These are phyloP conservation scores for Rhagium mordax DNA, from an alignment of 2,888 invertebrate genomes.

Conservation along the genomic window DNA sequence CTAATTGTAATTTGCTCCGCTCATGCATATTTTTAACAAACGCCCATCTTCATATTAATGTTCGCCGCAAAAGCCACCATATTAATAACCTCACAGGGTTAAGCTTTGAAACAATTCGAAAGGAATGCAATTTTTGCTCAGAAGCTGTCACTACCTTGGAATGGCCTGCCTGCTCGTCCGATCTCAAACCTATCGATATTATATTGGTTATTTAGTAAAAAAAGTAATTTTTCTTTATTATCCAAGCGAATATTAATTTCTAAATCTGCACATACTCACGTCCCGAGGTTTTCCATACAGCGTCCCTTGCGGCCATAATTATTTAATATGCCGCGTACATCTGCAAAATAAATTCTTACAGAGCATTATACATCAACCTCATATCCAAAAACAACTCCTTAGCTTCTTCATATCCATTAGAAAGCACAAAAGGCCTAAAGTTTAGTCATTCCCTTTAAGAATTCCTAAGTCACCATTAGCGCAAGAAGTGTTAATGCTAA, in stretches of 20 bases:
- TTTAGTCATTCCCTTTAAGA: conserved; percentile 70
- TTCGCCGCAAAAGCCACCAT: not conserved
- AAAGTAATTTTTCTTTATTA: no score
- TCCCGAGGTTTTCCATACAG: no score
- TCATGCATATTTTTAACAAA: not conserved
- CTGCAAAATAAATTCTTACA: conserved; percentile 48
- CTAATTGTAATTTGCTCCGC: conserved; percentile 24
- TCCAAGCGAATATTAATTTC: no score
- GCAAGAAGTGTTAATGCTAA: conserved; percentile 60
- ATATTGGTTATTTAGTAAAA: no score
- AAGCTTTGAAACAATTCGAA: no score
- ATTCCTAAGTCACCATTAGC: conserved; percentile 68
- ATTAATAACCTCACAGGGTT: not conserved
- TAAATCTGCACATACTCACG: no score
- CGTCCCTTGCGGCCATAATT: conserved; percentile 1
- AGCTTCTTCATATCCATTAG: conserved; percentile 65
- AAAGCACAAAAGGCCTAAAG: conserved; percentile 66
- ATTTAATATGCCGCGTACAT: conserved; percentile 16
- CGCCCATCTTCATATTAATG: not conserved
- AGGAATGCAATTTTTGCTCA: no score
- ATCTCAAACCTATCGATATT: no score
- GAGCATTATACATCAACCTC: conserved; percentile 56
- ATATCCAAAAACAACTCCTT: conserved; percentile 57
- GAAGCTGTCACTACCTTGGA: no score
- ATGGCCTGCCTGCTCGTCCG: no score